Evolutionary conservation across 2,113 vertebrate genomes (phyloP).

Genomic region (Diadophis punctatus): DNA sequence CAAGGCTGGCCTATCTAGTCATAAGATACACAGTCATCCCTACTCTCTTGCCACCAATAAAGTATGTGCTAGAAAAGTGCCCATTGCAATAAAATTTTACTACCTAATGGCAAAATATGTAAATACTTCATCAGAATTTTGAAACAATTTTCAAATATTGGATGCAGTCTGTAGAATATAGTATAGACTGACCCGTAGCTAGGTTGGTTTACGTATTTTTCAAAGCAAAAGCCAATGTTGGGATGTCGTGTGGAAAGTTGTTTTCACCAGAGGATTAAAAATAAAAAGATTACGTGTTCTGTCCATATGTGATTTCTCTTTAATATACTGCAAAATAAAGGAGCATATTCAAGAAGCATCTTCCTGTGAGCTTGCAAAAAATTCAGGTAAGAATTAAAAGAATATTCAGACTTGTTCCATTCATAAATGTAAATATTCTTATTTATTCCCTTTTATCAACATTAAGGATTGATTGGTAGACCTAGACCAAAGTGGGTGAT

Average conservation of each 20-base stretch:
- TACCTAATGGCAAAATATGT: slow-evolving; percentile 80
- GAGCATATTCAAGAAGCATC: neutral
- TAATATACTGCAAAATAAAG: slow-evolving; percentile 16
- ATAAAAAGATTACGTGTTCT: slow-evolving; percentile 77
- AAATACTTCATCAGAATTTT: slow-evolving; percentile 70
- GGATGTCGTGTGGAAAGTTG: slow-evolving; percentile 75
- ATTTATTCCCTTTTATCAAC: neutral
- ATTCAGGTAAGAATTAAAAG: neutral
- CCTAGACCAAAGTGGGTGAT: neutral
- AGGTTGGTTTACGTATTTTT: slow-evolving; percentile 73
- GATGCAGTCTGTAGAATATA: slow-evolving; percentile 72
- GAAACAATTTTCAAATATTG: slow-evolving; percentile 65
- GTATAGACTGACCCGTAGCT: slow-evolving; percentile 67
- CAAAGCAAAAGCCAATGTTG: slow-evolving; percentile 42
- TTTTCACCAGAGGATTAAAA: slow-evolving; percentile 78
- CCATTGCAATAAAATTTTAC: slow-evolving; percentile 71
- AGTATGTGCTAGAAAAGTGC: slow-evolving; percentile 64
- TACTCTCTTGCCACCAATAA: slow-evolving; percentile 64
- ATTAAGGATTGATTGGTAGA: neutral
- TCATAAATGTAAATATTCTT: neutral
- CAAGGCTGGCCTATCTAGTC: slow-evolving; percentile 58
- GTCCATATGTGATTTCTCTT: slow-evolving; percentile 61
- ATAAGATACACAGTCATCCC: slow-evolving; percentile 63
- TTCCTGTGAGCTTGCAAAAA: slow-evolving; percentile 2
- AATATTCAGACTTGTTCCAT: neutral